These are phyloP conservation scores for Bombus affinis DNA, from an alignment of 1,140 invertebrate species.

Conservation along the genomic window DNA sequence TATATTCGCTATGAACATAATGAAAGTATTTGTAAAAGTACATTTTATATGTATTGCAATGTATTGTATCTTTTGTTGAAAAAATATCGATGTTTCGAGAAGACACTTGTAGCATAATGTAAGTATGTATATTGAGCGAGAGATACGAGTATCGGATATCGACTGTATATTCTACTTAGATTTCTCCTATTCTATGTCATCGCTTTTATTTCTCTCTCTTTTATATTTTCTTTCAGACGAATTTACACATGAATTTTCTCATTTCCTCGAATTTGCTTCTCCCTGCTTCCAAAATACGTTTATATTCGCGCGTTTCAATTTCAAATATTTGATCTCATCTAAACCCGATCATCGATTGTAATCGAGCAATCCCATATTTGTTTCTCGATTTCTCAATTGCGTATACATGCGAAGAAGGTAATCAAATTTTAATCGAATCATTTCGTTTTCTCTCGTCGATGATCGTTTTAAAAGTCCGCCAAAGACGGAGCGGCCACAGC, in stretches of 20 bases:
- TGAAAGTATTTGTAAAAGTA: too few relatives aligned
- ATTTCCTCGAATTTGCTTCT: not conserved
- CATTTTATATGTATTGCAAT: too few relatives aligned
- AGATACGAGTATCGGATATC: too few relatives aligned
- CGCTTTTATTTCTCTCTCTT: not conserved
- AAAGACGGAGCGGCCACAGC: slow-evolving; percentile 11
- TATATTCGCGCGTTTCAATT: not conserved
- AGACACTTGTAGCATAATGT: too few relatives aligned
- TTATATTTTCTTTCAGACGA: not conserved
- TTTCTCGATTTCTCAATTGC: not conserved
- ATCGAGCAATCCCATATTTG: slow-evolving; percentile 10
- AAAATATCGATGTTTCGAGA: too few relatives aligned
- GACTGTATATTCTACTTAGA: too few relatives aligned
- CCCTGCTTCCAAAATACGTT: too few relatives aligned
- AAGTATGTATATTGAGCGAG: too few relatives aligned
- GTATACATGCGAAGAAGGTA: not conserved
- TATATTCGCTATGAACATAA: too few relatives aligned
- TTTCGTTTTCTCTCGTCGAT: slow-evolving; percentile 27
- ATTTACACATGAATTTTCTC: not conserved
- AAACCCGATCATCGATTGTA: not conserved
- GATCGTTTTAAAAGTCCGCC: slow-evolving; percentile 39
- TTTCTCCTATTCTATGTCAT: too few relatives aligned
- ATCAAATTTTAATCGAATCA: slow-evolving; percentile 17
- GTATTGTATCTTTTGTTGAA: too few relatives aligned
- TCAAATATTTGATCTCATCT: not conserved